Evolutionary conservation across 2,797 vertebrate genomes (phyloP).

Genomic region (Sarcoramphus papa): DNA sequence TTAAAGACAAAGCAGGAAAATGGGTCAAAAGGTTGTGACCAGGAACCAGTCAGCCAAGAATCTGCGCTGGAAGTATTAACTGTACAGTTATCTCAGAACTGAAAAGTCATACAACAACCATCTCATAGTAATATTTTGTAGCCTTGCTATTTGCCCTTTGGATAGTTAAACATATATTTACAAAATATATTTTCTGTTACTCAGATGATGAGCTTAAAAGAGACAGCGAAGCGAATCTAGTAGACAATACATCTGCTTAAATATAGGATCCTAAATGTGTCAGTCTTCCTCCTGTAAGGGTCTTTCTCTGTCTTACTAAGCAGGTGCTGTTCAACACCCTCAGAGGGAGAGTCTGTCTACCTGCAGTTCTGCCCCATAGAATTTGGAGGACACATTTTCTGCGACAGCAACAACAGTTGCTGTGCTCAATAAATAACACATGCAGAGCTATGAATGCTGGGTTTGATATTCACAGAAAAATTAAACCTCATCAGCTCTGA

Average conservation of each 20-base stretch:
- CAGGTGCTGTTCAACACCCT: background rate
- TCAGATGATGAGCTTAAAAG: background rate
- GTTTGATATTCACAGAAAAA: background rate
- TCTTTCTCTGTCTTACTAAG: background rate
- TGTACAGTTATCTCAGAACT: background rate
- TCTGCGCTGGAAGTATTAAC: background rate
- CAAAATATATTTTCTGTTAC: background rate
- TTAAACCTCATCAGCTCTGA: background rate
- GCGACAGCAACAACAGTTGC: background rate
- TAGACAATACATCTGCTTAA: background rate
- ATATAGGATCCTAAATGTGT: background rate
- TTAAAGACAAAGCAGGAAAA: background rate
- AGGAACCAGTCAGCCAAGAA: background rate
- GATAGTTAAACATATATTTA: background rate
- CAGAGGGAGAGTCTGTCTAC: background rate
- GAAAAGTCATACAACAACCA: background rate
- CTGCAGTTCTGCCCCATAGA: background rate
- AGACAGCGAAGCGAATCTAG: background rate
- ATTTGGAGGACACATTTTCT: background rate
- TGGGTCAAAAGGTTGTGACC: background rate
- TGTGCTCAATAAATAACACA: background rate
- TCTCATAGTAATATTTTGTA: background rate
- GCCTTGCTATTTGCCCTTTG: background rate
- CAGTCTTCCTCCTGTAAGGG: background rate
- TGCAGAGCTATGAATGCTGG: background rate